Evolutionary conservation across 2,888 invertebrate genomes (phyloP), one percentile per base, ranked within the genome.

Genomic region (Leptogaster cylindrica): DNA sequence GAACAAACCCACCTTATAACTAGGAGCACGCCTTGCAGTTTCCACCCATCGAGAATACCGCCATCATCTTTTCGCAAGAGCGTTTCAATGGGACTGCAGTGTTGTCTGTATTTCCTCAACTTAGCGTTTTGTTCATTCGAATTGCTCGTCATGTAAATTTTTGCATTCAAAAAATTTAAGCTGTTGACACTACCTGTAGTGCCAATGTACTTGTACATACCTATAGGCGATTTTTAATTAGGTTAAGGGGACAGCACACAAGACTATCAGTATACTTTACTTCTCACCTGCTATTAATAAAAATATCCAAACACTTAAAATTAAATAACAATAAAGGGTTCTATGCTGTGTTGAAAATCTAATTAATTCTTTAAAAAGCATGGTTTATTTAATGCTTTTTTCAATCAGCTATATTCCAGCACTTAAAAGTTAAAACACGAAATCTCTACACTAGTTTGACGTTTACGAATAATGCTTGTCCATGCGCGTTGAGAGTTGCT

Each of bases 231-330:
- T 33, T 44, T 44, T 44, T 61, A 61, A 61, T 61, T 61, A 44
- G 61, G 61, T 61, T 61, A 61, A 16, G 41, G 44, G 61, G 61
- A 16, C 44, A 44, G 23, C 46, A 23, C n/a, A n/a, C n/a, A n/a
- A n/a, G n/a, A n/a, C n/a, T n/a, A n/a, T n/a, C n/a, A n/a, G 3
- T 2, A 1, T 23, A 10, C 12, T 8, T 41, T 23, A 20, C 1
- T 28, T 66, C 76, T 81, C 79, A 89, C 89, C 91, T 74, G 89
- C 89, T 70, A 92, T 87, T 23, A 92, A 82, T 66, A 91, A 83
- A 77, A 91, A 87, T 77, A 92, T 91, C 92, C 92, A 92, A 71
- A 92, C 78, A 79, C 88, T 91, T 82, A 92, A 86, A 67, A 92
- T 86, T 73, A 92, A 82, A 77, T 92, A 92, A 81, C 92, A 92